A percentile compares a stretch with the other conserved stretches of the same genome.
Evolutionary conservation across 2,113 vertebrate species (phyloP).

Genomic region (Hiodon tergisus): DNA sequence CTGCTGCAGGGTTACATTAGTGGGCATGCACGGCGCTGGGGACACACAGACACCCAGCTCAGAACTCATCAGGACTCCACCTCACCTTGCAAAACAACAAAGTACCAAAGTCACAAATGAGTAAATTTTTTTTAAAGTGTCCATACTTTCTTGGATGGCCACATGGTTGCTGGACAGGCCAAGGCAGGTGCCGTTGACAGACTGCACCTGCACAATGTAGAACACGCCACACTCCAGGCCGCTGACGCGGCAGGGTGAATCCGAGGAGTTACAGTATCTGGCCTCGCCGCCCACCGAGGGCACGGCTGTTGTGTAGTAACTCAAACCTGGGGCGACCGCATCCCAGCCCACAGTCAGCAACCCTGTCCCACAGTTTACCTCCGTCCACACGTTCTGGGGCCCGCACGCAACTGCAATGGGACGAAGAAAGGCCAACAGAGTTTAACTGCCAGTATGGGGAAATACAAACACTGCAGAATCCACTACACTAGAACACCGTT

Average conservation of each 20-base stretch:
- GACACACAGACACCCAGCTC: conserved; percentile 3
- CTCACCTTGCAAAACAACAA: background rate
- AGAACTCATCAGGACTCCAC: background rate
- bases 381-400: conserved; percentile 34
- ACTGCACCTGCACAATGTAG: conserved; percentile 48
- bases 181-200: conserved; percentile 46
- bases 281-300: conserved; percentile 10
- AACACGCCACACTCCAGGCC: conserved; percentile 46
- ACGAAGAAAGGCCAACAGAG: background rate
- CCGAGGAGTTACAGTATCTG: conserved; percentile 38
- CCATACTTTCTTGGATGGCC: conserved; percentile 46
- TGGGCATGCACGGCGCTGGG: conserved; percentile 59
- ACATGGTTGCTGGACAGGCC: conserved; percentile 38
- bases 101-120: background rate
- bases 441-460: too few species aligned
- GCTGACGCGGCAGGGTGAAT: conserved; percentile 26
- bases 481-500: too few species aligned
- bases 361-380: conserved; percentile 47
- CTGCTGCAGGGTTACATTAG: conserved; percentile 35
- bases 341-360: conserved; percentile 47
- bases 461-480: too few species aligned
- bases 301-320: conserved; percentile 39
- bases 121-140: background rate
- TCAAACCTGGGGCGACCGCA: conserved; percentile 16
- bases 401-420: conserved; percentile 58